Percentiles rank a stretch among this genome's conserved stretches.
phyloP scores from a whole-genome alignment of 2,888 invertebrate species.

The Drosophila kokeensis region DNA sequence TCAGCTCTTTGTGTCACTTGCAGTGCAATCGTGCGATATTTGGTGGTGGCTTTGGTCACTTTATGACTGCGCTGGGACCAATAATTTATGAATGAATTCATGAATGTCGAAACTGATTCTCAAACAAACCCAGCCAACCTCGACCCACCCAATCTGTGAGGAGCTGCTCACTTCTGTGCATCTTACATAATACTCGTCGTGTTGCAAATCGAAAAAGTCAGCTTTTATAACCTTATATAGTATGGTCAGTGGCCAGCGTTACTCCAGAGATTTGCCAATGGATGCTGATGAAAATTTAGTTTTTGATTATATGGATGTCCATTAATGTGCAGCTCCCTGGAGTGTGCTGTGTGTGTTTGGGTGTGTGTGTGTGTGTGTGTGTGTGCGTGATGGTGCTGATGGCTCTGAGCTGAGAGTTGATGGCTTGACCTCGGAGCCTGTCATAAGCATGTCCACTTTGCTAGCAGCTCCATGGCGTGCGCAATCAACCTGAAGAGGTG shows the following conservation, averaged over 20 bases:
- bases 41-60: conserved; percentile 71
- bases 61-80: conserved; percentile 79
- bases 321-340: conserved; percentile 75
- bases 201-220: conserved; percentile 62
- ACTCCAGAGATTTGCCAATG: conserved; percentile 53
- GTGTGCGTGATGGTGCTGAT: conserved; percentile 25
- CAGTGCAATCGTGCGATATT: conserved; percentile 77
- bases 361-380: conserved; percentile 10
- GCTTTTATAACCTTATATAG: conserved; percentile 41
- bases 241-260: background rate
- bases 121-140: background rate
- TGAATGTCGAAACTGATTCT: conserved; percentile 70
- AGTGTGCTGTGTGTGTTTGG: conserved; percentile 40
- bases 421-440: conserved; percentile 45
- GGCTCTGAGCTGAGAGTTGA: conserved; percentile 26
- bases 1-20: conserved; percentile 39
- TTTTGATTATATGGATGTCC: conserved; percentile 79
- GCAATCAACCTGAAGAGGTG: conserved; percentile 72
- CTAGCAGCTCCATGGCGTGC: conserved; percentile 40
- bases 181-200: conserved; percentile 42
- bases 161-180: conserved; percentile 22
- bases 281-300: conserved; percentile 64
- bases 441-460: conserved; percentile 43
- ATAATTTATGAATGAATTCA: conserved; percentile 82
- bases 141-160: conserved; percentile 14